Base-by-base conservation (phyloP, 2,888 invertebrate genomes). In the Adelognathus sp. region DNA sequence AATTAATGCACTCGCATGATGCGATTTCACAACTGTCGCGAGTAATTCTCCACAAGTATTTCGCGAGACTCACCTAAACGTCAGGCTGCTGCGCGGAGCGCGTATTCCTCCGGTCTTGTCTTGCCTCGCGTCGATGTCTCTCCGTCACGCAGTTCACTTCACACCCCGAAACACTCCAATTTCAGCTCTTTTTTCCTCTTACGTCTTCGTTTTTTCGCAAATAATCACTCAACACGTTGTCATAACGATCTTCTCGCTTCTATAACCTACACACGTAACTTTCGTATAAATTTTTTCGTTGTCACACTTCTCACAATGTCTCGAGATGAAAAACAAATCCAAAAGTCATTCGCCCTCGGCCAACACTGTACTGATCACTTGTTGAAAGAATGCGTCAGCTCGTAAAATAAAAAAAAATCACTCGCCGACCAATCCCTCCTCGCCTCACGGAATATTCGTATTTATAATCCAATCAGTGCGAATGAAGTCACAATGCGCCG, bases 51-150 rank as follows among this genome's bases (percentile, higher is more conserved):
- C 21, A 44, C 44, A 14, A 16, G 11, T 39, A 29, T n/a, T 29
- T 56, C 56, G 31, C 3, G 36, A 21, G 58, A 72, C 86, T 86
- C 81, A 88, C 88, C 87, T 83, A 84, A 82, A 82, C 80, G 80
- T 79, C 72, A 81, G 46, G 46, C 16, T 3, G 54, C 71, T 36
- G 50, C 79, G 79, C 82, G 74, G 18, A 76, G 78, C 82, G 78
- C 81, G 83, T 85, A 85, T 86, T 82, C 83, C 85, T 85, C 80
- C 81, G 80, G 67, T 79, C 84, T 77, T 82, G 83, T 71, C 82
- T 82, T 60, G 41, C 76, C 86, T 77, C 71, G 85, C 88, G 88
- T 88, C 80, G 82, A 87, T 86, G 87, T 89, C 88, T 86, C 88
- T 87, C 82, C 73, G 18, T 66, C n/a, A 66, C 50, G 64, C 79